Percentiles rank a stretch among this genome's conserved stretches.
Conservation (phyloP, 2,797 vertebrate species). For the Periparus ater region DNA sequence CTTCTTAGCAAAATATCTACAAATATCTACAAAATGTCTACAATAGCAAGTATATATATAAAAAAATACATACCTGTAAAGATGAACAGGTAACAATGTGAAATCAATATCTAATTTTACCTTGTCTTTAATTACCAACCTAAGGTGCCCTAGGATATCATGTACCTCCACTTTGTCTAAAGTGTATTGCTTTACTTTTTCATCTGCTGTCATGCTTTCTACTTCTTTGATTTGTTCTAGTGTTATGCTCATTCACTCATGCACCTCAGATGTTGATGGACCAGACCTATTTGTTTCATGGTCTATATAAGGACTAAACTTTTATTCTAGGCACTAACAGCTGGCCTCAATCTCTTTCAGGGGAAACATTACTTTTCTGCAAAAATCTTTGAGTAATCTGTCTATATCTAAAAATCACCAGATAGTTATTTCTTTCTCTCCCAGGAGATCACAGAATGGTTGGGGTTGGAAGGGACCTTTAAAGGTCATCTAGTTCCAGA, state of each 20-base stretch:
- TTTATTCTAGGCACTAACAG: not conserved
- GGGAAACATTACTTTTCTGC: not conserved
- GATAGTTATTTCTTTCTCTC: not conserved
- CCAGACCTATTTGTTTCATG: not conserved
- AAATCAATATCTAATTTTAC: not conserved
- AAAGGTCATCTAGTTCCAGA: not conserved
- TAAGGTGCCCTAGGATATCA: not conserved
- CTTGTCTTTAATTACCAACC: not conserved
- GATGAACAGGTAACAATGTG: not conserved
- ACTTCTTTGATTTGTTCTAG: not conserved
- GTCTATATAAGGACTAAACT: not conserved
- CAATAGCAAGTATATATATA: not conserved
- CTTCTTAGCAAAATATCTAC: not conserved
- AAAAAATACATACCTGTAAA: not conserved
- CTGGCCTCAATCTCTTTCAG: not conserved
- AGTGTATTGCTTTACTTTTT: not conserved
- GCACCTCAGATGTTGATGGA: not conserved
- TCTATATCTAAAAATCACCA: not conserved
- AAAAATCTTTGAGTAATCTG: not conserved
- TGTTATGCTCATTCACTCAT: not conserved
- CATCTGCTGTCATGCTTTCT: not conserved
- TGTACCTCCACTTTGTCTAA: not conserved
- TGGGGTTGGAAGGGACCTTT: not conserved
- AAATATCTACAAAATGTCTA: not conserved
- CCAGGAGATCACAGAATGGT: not conserved